A percentile compares a stretch with the other conserved stretches of the same genome.
Conservation (phyloP, 2,888 invertebrate species). For the Archips xylosteana region DNA sequence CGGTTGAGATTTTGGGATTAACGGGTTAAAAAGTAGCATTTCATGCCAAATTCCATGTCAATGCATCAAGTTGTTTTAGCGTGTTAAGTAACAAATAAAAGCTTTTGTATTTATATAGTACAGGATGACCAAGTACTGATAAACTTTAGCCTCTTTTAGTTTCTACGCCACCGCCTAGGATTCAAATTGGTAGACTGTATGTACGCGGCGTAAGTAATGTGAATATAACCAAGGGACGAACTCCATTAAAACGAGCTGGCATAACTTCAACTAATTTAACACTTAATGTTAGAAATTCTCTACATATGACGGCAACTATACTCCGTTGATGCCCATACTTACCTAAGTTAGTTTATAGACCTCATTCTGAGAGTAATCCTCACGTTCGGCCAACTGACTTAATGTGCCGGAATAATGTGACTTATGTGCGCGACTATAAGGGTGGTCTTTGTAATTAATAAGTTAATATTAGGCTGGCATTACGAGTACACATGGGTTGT, state of each 20-base stretch:
- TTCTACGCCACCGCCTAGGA: too few species aligned
- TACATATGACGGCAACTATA: constrained; percentile 1
- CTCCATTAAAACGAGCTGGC: neutral
- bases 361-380: constrained; percentile 1
- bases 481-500: too few species aligned
- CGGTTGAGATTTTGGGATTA: too few species aligned
- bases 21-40: too few species aligned
- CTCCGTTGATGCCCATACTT: neutral
- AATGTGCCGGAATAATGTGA: constrained; percentile 7
- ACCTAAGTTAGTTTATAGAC: constrained; percentile 2
- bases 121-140: too few species aligned
- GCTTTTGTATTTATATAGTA: too few species aligned
- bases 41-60: too few species aligned
- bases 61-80: too few species aligned
- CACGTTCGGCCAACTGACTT: neutral
- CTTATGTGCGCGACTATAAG: neutral
- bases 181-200: too few species aligned
- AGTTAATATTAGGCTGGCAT: neutral
- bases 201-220: too few species aligned
- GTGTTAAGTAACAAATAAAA: too few species aligned
- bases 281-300: constrained; percentile 3
- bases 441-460: neutral
- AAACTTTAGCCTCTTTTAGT: too few species aligned
- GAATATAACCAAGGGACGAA: neutral
- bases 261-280: neutral